Conservation (phyloP, 1,140 invertebrate genomes). For the Drosophila kikkawai region DNA sequence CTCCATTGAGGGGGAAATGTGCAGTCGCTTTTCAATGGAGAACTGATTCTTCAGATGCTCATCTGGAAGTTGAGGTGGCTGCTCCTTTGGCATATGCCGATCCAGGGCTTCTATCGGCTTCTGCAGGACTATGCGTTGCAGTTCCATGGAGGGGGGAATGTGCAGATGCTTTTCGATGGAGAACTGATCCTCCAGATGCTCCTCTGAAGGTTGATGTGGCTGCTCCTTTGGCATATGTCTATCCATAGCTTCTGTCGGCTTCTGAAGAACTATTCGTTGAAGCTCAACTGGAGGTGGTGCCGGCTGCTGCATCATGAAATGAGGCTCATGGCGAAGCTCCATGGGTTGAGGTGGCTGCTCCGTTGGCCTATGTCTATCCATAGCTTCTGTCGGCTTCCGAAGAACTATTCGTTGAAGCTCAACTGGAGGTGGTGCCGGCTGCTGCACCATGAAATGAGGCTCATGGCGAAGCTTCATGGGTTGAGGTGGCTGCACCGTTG, state of each 20-base stretch:
- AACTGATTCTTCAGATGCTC: too few species aligned
- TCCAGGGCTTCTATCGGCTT: neutral
- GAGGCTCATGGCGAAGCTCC: neutral
- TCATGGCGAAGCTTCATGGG: neutral
- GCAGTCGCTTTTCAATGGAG: too few species aligned
- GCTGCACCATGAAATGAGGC: neutral
- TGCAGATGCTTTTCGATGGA: neutral
- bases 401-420: neutral
- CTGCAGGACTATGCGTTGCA: neutral
- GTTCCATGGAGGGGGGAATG: conserved; percentile 1
- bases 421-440: neutral
- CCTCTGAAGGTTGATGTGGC: neutral
- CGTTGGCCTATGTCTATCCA: neutral
- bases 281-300: neutral
- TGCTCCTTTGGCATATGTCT: neutral
- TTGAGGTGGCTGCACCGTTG: neutral
- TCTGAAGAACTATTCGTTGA: neutral
- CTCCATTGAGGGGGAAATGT: neutral
- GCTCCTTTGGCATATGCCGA: too few species aligned
- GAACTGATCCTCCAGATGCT: neutral
- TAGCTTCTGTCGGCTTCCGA: neutral
- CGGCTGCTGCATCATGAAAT: neutral
- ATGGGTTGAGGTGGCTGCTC: neutral
- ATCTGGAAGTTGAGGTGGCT: too few species aligned
- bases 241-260: neutral